Percentiles rank a stretch among this genome's conserved stretches.
phyloP scores from a whole-genome alignment of 2,113 vertebrate genomes.

The Puffinus mauretanicus region DNA sequence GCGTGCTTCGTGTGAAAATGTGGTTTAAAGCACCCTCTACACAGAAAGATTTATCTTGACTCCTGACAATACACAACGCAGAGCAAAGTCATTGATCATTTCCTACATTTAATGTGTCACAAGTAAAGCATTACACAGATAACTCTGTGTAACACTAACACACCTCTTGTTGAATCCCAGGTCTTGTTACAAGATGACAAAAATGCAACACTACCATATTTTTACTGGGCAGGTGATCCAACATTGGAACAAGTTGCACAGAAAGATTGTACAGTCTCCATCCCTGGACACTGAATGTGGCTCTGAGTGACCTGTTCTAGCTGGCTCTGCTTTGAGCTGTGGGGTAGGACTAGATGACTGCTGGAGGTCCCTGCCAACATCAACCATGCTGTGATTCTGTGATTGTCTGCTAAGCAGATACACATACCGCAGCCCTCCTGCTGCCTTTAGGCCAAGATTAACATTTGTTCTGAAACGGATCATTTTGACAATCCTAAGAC shows the following conservation, averaged over 20 bases:
- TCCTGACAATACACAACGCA: slow-evolving; percentile 75
- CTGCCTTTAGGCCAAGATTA: neutral
- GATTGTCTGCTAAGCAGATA: neutral
- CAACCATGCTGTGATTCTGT: neutral
- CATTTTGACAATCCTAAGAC: neutral
- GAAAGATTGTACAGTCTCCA: neutral
- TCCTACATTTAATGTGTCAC: neutral
- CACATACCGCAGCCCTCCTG: neutral
- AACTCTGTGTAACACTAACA: neutral
- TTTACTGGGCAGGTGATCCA: neutral
- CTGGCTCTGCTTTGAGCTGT: neutral
- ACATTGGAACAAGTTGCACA: neutral
- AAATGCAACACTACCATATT: neutral
- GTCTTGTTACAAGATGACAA: neutral
- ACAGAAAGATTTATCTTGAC: slow-evolving; percentile 90
- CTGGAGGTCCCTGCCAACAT: neutral
- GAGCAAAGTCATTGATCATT: neutral
- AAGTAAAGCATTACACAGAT: neutral
- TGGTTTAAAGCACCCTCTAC: slow-evolving; percentile 86
- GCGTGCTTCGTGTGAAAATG: slow-evolving; percentile 82
- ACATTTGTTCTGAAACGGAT: neutral
- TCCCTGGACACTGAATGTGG: neutral
- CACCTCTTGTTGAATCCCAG: neutral
- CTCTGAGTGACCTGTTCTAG: neutral
- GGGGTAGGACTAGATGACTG: neutral